Percentiles rank a stretch among this genome's conserved stretches.
phyloP scores from a whole-genome alignment of 2,797 vertebrate genomes.

The Falco concolor region DNA sequence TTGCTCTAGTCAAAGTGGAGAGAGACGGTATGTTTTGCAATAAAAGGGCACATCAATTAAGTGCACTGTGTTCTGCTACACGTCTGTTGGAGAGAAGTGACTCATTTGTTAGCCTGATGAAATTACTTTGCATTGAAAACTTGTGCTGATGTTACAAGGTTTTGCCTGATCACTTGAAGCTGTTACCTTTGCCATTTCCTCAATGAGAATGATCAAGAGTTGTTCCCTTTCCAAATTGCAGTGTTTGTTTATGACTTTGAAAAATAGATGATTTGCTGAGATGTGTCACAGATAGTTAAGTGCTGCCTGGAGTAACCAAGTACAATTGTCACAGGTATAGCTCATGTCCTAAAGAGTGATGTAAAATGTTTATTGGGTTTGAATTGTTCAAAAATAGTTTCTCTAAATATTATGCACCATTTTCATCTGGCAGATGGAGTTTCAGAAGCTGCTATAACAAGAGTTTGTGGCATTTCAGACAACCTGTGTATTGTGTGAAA shows the following conservation, averaged over 20 bases:
- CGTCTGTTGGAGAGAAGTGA: background rate
- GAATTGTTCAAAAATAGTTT: slow-evolving; percentile 9
- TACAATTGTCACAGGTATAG: background rate
- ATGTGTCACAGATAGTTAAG: background rate
- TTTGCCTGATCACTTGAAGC: background rate
- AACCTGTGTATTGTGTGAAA: slow-evolving; percentile 21
- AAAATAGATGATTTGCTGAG: background rate
- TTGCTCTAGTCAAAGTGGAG: background rate
- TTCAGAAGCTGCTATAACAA: slow-evolving; percentile 2
- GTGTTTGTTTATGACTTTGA: background rate
- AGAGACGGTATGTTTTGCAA: background rate
- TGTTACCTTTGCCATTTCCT: slow-evolving; percentile 13
- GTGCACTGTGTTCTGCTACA: background rate
- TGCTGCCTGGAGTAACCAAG: background rate
- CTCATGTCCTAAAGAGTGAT: background rate
- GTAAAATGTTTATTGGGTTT: background rate
- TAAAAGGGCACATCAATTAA: slow-evolving; percentile 40
- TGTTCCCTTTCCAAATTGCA: background rate
- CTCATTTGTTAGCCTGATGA: slow-evolving; percentile 39
- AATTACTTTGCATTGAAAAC: slow-evolving; percentile 14
- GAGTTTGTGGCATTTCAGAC: background rate
- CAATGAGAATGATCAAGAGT: background rate
- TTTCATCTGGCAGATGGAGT: slow-evolving; percentile 39
- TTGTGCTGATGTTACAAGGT: background rate
- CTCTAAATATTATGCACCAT: slow-evolving; percentile 28